phyloP scores from a whole-genome alignment of 2,888 invertebrate species.

The Clunio marinus region DNA sequence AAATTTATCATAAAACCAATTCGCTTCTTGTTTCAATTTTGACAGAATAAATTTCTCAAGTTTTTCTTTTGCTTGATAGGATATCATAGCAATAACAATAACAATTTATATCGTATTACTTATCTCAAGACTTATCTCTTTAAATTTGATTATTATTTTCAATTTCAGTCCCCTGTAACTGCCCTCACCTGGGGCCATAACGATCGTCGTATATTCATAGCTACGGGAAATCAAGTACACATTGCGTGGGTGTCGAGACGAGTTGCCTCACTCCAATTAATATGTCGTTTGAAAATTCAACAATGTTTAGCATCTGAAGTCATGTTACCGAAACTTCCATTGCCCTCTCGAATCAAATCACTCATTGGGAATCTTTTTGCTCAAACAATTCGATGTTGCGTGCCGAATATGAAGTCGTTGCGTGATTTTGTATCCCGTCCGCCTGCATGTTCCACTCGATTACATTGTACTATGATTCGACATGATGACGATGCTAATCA shows the following conservation, averaged over 20 bases:
- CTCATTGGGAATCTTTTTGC: conserved; percentile 82
- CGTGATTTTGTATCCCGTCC: conserved; percentile 92
- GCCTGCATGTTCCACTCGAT: conserved; percentile 74
- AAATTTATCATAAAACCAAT: no score
- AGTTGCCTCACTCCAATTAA: conserved; percentile 83
- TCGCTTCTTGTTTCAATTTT: not conserved
- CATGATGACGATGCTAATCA: conserved; percentile 79
- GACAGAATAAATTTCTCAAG: no score
- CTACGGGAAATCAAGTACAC: conserved; percentile 85
- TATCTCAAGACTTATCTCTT: no score
- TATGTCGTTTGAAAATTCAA: conserved; percentile 79
- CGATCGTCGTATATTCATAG: conserved; percentile 89
- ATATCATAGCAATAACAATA: not conserved
- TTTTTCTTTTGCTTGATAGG: not conserved
- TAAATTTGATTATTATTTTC: not conserved
- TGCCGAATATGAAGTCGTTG: conserved; percentile 82
- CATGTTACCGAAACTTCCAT: conserved; percentile 71
- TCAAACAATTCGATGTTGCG: conserved; percentile 94
- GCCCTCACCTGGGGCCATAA: conserved; percentile 99
- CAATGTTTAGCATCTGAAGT: conserved; percentile 69
- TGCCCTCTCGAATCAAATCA: conserved; percentile 81
- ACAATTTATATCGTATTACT: not conserved
- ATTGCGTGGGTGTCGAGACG: conserved; percentile 90
- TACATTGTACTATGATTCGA: conserved; percentile 96
- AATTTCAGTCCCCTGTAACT: conserved; percentile 71